Base-by-base conservation (phyloP, 2,888 invertebrate genomes). In the Eulithis prunata region DNA sequence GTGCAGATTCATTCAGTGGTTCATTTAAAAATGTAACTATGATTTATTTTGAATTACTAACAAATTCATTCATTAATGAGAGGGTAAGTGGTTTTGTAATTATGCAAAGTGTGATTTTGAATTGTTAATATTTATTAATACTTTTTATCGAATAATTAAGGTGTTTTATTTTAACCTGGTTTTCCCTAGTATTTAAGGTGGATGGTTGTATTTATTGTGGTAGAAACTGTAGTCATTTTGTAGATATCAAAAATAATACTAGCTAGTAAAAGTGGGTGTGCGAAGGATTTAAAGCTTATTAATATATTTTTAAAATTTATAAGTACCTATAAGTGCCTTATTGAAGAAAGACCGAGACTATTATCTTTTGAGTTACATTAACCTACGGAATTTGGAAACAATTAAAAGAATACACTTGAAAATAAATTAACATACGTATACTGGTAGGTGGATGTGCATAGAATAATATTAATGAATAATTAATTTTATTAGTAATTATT, bases 81-180 rank as follows among this genome's bases (percentile, higher is more conserved):
- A 71, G 64, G 66, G 66, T 71, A 56, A 68, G 64, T 59, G 49
- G 12, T 51, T 47, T 54, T 47, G n/a, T 11, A 46, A 49, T 8
- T 7, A 7, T 21, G 51, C 43, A 21, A 62, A 41, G 64, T 65
- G 64, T 66, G 57, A 51, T 60, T 64, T 70, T 47, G 28, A 46
- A 52, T 57, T 74, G 67, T 71, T 64, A 67, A 67, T 70, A 68
- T 66, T 65, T 11, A 49, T 47, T 14, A 43, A 55, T 57, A 70
- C 61, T 68, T 69, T 69, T 69, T 64, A 70, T 43, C 66, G 59
- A 52, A 41, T 62, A 52, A 59, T 43, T 57, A 62, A 68, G 52
- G 59, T 65, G 69, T 73, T 74, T 75, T 73, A 71, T 70, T 69
- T 66, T 66, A 68, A 71, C 72, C 71, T 66, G 52, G 67, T 54